A percentile compares a stretch with the other conserved stretches of the same genome.
Evolutionary conservation across 1,140 invertebrate species (phyloP).

Genomic region (Amphibalanus amphitrite): DNA sequence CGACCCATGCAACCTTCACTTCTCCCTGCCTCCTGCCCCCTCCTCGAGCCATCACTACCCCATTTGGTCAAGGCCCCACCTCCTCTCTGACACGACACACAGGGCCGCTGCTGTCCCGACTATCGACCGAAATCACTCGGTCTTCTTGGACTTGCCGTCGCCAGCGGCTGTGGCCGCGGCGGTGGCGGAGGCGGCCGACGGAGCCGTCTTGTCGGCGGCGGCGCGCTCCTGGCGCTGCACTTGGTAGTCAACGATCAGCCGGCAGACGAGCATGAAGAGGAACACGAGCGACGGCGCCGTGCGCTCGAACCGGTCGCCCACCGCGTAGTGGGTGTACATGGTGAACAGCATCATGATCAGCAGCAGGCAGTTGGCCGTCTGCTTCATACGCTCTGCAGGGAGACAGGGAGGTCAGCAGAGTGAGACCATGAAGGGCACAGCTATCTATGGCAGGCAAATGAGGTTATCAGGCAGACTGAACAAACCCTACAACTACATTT

Average conservation of each 20-base stretch:
- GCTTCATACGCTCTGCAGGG: slow-evolving; percentile 12
- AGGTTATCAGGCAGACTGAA: too few species aligned
- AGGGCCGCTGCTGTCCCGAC: neutral
- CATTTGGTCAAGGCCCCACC: too few species aligned
- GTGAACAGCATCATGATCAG: slow-evolving; percentile 14
- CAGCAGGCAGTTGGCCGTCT: slow-evolving; percentile 11
- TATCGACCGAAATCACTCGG: neutral
- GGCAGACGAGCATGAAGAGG: slow-evolving; percentile 83
- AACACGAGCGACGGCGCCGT: slow-evolving; percentile 32
- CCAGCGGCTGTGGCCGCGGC: too few species aligned
- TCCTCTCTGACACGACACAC: too few species aligned
- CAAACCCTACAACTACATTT: too few species aligned
- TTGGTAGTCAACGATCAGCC: slow-evolving; percentile 61
- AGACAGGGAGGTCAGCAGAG: too few species aligned
- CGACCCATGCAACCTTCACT: too few species aligned
- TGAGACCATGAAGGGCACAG: too few species aligned
- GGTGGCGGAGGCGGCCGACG: too few species aligned
- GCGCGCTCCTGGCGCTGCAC: slow-evolving; percentile 20
- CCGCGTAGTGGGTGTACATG: slow-evolving; percentile 15
- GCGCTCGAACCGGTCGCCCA: slow-evolving; percentile 15
- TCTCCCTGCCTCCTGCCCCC: too few species aligned
- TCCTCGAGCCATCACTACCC: too few species aligned
- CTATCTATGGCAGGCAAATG: too few species aligned
- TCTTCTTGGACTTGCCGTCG: neutral
- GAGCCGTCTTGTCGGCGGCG: neutral